Conservation (phyloP, 2,888 invertebrate genomes). For the Quadriops clusia region DNA sequence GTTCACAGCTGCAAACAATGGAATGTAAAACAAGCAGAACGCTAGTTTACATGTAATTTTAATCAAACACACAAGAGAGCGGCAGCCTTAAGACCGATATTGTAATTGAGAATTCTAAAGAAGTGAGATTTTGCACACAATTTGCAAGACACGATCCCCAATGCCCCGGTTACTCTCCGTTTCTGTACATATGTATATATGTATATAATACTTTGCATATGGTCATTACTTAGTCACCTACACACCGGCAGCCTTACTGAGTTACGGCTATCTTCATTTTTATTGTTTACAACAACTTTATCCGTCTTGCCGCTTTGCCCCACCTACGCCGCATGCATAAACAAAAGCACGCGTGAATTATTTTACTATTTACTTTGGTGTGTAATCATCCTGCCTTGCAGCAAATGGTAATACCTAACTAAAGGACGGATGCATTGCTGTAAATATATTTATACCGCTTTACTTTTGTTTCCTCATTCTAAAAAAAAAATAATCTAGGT, state of each 20-base stretch:
- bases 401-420: too few relatives aligned
- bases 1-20: constrained; percentile 36
- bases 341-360: too few relatives aligned
- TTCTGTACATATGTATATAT: constrained; percentile 12
- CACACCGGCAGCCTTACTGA: constrained; percentile 19
- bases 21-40: constrained; percentile 38
- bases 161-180: constrained; percentile 11
- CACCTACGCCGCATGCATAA: constrained; percentile 13
- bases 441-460: too few relatives aligned
- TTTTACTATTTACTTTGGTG: too few relatives aligned
- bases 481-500: too few relatives aligned
- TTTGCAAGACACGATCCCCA: constrained; percentile 28
- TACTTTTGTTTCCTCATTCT: too few relatives aligned
- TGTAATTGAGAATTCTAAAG: constrained; percentile 32
- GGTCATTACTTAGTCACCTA: constrained; percentile 29
- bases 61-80: constrained; percentile 29
- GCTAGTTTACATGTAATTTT: constrained; percentile 39
- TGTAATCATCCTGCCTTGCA: too few relatives aligned
- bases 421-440: too few relatives aligned
- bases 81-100: constrained; percentile 32
- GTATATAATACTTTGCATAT: constrained; percentile 23
- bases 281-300: constrained; percentile 29
- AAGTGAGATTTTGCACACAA: constrained; percentile 37
- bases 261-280: constrained; percentile 26
- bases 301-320: constrained; percentile 17